phyloP scores from a whole-genome alignment of 2,888 invertebrate species.

The Acronicta psi region DNA sequence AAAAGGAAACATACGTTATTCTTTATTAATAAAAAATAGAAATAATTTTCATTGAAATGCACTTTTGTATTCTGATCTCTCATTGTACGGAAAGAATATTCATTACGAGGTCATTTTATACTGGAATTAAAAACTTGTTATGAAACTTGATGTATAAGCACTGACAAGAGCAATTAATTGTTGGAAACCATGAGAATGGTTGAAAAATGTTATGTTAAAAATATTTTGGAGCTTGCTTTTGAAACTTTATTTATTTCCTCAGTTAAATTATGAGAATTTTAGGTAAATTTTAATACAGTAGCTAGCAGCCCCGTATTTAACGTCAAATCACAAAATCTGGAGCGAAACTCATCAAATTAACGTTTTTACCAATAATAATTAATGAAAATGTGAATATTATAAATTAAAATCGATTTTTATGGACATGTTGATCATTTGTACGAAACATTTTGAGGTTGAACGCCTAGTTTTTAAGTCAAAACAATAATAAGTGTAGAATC shows the following conservation, averaged over 20 bases:
- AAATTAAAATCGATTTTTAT: conserved; percentile 55
- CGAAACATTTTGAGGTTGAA: conserved; percentile 39
- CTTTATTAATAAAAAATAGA: no score
- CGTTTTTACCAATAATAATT: conserved; percentile 76
- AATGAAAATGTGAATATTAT: conserved; percentile 77
- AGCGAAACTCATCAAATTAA: conserved; percentile 76
- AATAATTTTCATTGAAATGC: no score
- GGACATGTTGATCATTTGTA: conserved; percentile 44
- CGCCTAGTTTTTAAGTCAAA: conserved; percentile 46
- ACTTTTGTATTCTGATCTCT: no score
- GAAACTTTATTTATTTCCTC: not conserved
- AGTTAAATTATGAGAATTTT: not conserved
- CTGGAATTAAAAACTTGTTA: no score
- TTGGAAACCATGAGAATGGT: no score
- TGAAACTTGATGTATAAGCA: no score
- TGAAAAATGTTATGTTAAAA: no score
- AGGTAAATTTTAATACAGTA: not conserved
- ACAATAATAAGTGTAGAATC: conserved; percentile 54
- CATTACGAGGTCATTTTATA: no score
- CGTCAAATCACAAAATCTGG: conserved; percentile 78
- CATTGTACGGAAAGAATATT: no score
- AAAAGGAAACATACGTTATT: no score
- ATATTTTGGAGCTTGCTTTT: no score
- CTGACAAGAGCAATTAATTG: no score
- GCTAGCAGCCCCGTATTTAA: conserved; percentile 67